Base-by-base conservation (phyloP, 2,113 vertebrate genomes). In the Phaethon lepturus region DNA sequence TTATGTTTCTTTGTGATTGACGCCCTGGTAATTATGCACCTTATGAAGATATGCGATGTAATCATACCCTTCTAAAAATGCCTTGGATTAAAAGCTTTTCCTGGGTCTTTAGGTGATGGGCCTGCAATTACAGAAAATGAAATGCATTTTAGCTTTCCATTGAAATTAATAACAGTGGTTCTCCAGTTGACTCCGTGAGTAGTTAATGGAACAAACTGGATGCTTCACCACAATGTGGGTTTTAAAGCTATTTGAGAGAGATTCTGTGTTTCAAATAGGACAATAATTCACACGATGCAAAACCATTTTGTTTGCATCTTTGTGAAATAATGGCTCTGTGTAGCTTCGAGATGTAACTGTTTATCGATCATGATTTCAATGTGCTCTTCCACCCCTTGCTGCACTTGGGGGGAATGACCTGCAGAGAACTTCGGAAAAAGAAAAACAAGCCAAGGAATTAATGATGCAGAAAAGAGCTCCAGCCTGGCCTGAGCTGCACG, bases 81-180 rank as follows among this genome's bases (percentile, higher is more conserved):
- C 96, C 96, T 97, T 76, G 85, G 98, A 98, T 98, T 98, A 98
- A 98, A 98, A 98, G 98, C 98, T 98, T 98, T 98, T 97, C 69
- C 97, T 82, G 91, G 97, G 98, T 98, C 98, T 98, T 98, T 98
- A 98, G 98, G 96, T 97, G 63, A 95, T 91, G 94, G 97, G 97
- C 92, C 97, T 94, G 98, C 98, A 98, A 98, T 99, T 99, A 98
- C 62, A 96, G 98, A 98, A 98, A 98, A 98, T 98, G 98, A 98
- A 98, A 98, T 94, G 89, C 98, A 97, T 98, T 98, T 98, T 98
- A 98, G 98, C 97, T 98, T 97, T 97, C 97, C 96, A 95, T 88
- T 98, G 97, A 98, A 98, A 98, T 98, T 98, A 98, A 97, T 98
- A 98, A 98, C 97, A 97, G 97, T 79, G 42, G 97, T 97, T 97